phyloP scores from a whole-genome alignment of 92 coral and sea anemone genomes.

The Plumapathes pennacea region DNA sequence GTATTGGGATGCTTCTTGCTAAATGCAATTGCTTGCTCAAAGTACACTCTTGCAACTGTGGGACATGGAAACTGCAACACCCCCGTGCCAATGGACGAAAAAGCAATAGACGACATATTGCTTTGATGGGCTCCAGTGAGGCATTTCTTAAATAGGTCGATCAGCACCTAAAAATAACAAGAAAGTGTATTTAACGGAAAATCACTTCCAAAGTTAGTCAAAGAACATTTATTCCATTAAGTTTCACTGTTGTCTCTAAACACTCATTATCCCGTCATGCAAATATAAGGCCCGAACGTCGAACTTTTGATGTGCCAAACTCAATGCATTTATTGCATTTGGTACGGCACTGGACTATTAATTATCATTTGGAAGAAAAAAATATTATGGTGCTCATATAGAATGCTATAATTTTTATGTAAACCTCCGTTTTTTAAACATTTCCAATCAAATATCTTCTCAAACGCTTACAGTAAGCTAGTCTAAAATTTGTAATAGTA shows the following conservation, averaged over 20 bases:
- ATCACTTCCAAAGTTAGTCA: not conserved
- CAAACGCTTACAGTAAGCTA: no score
- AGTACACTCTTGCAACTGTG: conserved; percentile 42
- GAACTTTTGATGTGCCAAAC: no score
- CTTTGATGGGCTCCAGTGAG: conserved; percentile 21
- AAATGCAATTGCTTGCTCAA: conserved; percentile 57
- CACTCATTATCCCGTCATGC: no score
- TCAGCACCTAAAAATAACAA: conserved; percentile 21
- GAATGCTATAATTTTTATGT: no score
- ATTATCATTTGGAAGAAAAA: no score
- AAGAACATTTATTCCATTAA: not conserved
- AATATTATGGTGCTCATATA: no score
- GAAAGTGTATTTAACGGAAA: not conserved
- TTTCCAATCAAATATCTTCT: no score
- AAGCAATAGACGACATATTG: conserved; percentile 32
- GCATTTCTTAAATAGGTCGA: conserved; percentile 26
- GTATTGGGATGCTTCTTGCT: conserved; percentile 36
- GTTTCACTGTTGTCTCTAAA: not conserved
- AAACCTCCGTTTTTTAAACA: no score
- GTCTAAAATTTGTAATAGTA: no score
- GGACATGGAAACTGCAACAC: conserved; percentile 57
- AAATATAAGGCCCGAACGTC: no score
- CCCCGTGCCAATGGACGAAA: conserved; percentile 83
- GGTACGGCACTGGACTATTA: no score
- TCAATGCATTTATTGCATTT: no score